Base-by-base conservation (phyloP, 2,113 vertebrate genomes). In the Gorsachius goisagi region DNA sequence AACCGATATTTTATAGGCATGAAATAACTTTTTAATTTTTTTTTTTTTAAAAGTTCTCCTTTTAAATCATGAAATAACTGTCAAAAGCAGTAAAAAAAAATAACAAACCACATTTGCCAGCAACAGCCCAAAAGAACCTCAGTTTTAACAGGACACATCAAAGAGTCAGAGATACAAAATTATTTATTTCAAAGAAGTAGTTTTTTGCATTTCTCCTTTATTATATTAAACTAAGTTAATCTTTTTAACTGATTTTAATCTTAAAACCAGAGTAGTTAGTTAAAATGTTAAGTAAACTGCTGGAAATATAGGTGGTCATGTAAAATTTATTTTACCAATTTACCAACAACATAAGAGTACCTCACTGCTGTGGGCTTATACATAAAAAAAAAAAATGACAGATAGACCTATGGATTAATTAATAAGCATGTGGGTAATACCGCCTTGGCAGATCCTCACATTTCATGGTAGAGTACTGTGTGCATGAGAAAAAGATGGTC, bases 371-470 rank as follows among this genome's bases (percentile, higher is more conserved):
- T 55, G 60, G 85, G 58, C 44, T 75, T 90, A n/a, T 45, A 71
- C 33, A 24, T 67, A 44, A 82, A 91, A 90, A 77, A 93, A 75
- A 93, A 77, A 15, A 62, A 73, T 75, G 96, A 91, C 95, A 89
- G 60, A 74, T 71, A 94, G 76, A 95, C 90, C 44, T 96, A 90
- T 89, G 90, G 91, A 84, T 97, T 97, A 96, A 97, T 97, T 97
- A 96, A 95, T 88, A 91, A 76, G 33, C 15, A 11, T 49, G 56
- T 88, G 77, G 62, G 84, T 94, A 97, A 97, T 71, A 94, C 35
- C 89, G 86, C 77, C 45, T 81, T 91, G 58, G 44, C 69, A 90
- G 30, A 90, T 69, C 80, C 81, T 52, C 53, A 85, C 56, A 83
- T 78, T 96, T 74, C 56, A 73, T 74, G n/a, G 9, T 52, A 84